phyloP scores from a whole-genome alignment of 2,113 vertebrate genomes.

The Rhabdornis inornatus region DNA sequence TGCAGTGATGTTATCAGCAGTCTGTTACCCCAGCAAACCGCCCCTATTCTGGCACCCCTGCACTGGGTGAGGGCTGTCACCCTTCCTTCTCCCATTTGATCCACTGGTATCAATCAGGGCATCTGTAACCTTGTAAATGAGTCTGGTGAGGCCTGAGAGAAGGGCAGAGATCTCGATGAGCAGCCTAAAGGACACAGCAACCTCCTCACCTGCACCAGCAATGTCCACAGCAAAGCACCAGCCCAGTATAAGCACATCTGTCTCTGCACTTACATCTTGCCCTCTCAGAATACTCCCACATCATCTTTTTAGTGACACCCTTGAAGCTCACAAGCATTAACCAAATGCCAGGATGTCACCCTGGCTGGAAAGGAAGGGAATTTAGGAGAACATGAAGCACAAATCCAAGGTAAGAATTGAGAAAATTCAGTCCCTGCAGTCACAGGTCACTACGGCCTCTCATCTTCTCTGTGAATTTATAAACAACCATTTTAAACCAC shows the following conservation, averaged over 20 bases:
- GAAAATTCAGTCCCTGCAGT: neutral
- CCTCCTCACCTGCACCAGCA: neutral
- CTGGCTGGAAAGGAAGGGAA: neutral
- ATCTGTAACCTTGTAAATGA: neutral
- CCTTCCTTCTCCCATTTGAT: neutral
- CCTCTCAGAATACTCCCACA: neutral
- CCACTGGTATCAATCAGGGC: rapidly evolving
- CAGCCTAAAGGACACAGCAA: neutral
- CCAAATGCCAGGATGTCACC: neutral
- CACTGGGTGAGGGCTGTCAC: neutral
- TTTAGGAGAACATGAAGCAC: neutral
- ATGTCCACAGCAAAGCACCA: neutral
- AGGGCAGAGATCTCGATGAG: neutral
- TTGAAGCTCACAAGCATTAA: neutral
- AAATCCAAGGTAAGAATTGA: neutral
- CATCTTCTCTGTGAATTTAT: neutral
- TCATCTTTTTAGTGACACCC: neutral
- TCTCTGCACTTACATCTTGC: rapidly evolving
- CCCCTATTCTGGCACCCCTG: neutral
- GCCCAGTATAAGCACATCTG: neutral
- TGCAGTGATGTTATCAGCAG: neutral
- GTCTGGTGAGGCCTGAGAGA: neutral
- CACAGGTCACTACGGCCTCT: neutral
- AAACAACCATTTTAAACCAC: conserved; percentile 6
- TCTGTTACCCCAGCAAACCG: neutral